Percentiles rank a stretch among this genome's conserved stretches.
phyloP scores from a whole-genome alignment of 1,140 invertebrate genomes.

The Camponotus vicinus region DNA sequence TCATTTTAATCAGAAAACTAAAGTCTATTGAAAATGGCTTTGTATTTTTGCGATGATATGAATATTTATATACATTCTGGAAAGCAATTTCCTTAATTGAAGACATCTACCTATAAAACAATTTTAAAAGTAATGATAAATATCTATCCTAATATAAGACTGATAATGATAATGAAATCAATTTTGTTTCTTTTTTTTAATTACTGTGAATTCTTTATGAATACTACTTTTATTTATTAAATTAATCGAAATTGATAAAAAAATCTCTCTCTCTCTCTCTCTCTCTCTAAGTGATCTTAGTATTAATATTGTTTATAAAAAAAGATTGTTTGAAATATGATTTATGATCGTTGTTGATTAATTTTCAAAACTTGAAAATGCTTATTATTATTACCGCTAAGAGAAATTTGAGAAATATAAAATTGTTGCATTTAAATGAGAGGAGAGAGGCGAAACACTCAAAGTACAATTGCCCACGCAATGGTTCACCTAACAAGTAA shows the following conservation, averaged over 20 bases:
- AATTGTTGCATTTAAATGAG: not conserved
- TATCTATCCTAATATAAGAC: slow-evolving; percentile 40
- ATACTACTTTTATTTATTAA: not conserved
- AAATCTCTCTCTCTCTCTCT: no score
- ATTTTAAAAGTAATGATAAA: not conserved
- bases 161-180: slow-evolving; percentile 20
- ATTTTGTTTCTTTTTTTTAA: not conserved
- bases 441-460: not conserved
- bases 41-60: not conserved
- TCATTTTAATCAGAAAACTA: not conserved
- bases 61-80: slow-evolving; percentile 27
- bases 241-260: not conserved
- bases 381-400: not conserved
- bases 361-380: not conserved
- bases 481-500: slow-evolving; percentile 47
- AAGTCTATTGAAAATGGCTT: not conserved
- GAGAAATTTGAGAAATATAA: not conserved
- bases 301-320: not conserved
- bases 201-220: not conserved
- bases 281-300: not conserved
- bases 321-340: not conserved
- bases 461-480: not conserved
- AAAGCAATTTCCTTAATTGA: slow-evolving; percentile 66
- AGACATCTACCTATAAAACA: not conserved
- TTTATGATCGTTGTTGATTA: not conserved